Evolutionary conservation across 1,140 invertebrate species (phyloP).

Genomic region (Coboldia fuscipes): DNA sequence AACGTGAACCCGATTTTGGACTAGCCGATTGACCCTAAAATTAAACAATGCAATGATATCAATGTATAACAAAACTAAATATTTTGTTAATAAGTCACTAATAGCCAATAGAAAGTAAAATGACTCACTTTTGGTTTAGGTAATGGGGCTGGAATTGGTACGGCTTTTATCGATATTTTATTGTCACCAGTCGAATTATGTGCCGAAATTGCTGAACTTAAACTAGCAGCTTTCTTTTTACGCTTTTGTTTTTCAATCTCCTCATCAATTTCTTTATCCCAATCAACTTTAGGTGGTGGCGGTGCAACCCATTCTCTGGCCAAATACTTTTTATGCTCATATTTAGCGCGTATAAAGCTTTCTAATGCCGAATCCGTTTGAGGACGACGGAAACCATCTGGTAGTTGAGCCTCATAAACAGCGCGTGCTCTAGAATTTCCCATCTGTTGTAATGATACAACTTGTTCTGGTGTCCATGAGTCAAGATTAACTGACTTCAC

Average conservation of each 20-base stretch:
- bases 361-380: constrained; percentile 87
- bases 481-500: constrained; percentile 97
- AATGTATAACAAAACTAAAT: background rate
- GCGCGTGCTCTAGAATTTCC: constrained; percentile 91
- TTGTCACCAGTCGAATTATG: constrained; percentile 15
- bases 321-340: constrained; percentile 96
- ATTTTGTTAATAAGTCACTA: background rate
- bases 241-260: constrained; percentile 60
- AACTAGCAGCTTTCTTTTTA: constrained; percentile 43
- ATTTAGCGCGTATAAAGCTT: constrained; percentile 90
- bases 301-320: constrained; percentile 89
- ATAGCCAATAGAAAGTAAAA: background rate
- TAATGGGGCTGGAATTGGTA: constrained; percentile 22
- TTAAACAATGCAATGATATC: background rate
- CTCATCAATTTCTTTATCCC: constrained; percentile 73
- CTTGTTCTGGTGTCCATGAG: constrained; percentile 96
- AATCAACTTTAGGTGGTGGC: constrained; percentile 57
- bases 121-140: constrained; percentile 18
- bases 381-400: constrained; percentile 82
- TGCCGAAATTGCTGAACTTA: constrained; percentile 15
- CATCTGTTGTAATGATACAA: constrained; percentile 84
- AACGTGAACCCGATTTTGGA: background rate
- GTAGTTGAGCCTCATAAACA: constrained; percentile 93
- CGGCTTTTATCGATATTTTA: constrained; percentile 13
- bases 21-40: background rate